phyloP scores from a whole-genome alignment of 2,888 invertebrate species.

The Scrobipalpa costella region DNA sequence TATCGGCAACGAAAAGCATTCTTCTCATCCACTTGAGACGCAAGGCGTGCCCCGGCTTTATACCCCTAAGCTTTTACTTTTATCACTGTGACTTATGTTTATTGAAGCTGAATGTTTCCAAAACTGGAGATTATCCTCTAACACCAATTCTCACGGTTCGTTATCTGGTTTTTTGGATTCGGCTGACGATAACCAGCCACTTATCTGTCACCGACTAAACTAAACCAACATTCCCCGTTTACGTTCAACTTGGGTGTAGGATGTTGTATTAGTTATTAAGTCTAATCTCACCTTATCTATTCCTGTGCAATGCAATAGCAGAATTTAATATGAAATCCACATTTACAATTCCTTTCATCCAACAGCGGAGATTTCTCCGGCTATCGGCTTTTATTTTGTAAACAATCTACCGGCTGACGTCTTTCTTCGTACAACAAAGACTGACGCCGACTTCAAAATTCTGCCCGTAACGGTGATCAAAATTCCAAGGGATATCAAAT shows the following conservation, averaged over 20 bases:
- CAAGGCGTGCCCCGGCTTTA: constrained; percentile 29
- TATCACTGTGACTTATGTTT: constrained; percentile 50
- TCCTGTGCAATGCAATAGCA: neutral
- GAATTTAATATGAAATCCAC: neutral
- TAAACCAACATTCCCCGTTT: constrained; percentile 14
- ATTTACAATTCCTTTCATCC: constrained; percentile 1
- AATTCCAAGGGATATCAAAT: constrained; percentile 56
- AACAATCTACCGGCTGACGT: neutral
- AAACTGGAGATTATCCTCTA: constrained; percentile 54
- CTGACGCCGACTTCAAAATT: neutral
- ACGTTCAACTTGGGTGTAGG: neutral
- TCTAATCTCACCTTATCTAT: too few relatives aligned
- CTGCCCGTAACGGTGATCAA: constrained; percentile 50
- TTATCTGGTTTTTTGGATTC: constrained; percentile 65
- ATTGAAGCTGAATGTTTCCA: constrained; percentile 44
- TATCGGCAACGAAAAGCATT: neutral
- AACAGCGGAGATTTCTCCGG: neutral
- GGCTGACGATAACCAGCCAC: constrained; percentile 61
- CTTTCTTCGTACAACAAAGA: neutral
- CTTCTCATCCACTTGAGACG: constrained; percentile 36
- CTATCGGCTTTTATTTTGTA: constrained; percentile 12
- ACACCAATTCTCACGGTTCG: constrained; percentile 62
- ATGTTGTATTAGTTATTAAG: neutral
- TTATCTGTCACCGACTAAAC: constrained; percentile 56
- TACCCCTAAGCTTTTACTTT: constrained; percentile 45